phyloP scores from a whole-genome alignment of 2,797 vertebrate species.

The Phoebastria nigripes region DNA sequence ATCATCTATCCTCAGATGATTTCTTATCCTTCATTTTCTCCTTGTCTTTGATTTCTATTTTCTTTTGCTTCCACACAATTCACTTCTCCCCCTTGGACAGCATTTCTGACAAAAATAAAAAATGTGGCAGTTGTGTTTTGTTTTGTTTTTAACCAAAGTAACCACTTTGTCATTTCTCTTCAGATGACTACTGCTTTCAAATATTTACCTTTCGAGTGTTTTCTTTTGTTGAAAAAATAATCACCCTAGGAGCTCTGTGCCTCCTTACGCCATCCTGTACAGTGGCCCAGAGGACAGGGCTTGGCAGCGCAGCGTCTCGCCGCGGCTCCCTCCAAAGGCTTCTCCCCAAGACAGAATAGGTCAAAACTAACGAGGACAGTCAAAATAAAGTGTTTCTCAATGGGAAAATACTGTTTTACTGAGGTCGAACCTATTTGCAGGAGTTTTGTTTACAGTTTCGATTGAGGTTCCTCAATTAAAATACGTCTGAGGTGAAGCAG shows the following conservation, averaged over 20 bases:
- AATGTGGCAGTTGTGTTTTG: not conserved
- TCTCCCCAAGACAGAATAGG: not conserved
- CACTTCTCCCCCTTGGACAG: not conserved
- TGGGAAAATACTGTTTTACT: not conserved
- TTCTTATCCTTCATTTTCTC: not conserved
- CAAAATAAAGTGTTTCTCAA: not conserved
- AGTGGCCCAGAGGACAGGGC: not conserved
- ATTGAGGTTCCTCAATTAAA: not conserved
- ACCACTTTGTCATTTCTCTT: not conserved
- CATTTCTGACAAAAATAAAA: not conserved
- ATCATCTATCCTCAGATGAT: not conserved
- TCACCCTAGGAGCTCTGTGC: not conserved
- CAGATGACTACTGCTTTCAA: not conserved
- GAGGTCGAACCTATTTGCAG: not conserved
- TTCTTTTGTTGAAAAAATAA: not conserved
- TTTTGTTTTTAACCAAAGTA: not conserved
- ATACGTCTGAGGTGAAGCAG: not conserved
- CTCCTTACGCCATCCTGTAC: not conserved
- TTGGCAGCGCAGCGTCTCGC: fast-evolving
- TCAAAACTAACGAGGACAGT: not conserved
- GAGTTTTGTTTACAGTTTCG: not conserved
- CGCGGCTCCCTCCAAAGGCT: not conserved
- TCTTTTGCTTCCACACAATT: not conserved
- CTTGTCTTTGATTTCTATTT: not conserved
- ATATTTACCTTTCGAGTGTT: not conserved